Base-by-base conservation (phyloP, 1,140 invertebrate genomes). In the Leguminivora glycinivorella region DNA sequence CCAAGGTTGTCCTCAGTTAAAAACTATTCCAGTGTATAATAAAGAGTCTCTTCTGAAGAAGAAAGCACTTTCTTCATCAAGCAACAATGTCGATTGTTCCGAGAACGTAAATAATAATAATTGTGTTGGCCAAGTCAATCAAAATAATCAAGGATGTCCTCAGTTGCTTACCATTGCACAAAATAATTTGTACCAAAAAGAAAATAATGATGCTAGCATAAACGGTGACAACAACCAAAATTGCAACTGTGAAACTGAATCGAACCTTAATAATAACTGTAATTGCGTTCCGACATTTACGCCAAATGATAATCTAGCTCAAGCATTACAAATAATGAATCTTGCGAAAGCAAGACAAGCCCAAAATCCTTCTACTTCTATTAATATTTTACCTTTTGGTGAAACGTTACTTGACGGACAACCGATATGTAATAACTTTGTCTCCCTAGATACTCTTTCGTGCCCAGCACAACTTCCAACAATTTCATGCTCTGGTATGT, bases 121-220 rank as follows among this genome's bases (percentile, higher is more conserved):
- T 22, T 22, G 43, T 47, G 14, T 19, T 10, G 19, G 19, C 10
- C 47, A 52, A 22, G 19, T 22, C 17, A 63, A 31, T 63, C 58
- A 17, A 63, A 63, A 63, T 17, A 63, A 6, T 17, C 58, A 63
- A 29, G 58, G 26, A 0, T 58, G 56, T 29, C 56, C 56, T 58
- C 56, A 58, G n/a, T n/a, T 58, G 1, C 14, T 29, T 5, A 9
- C 12, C 2, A 29, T 58, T 0, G n/a, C 25, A 31, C 29, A 63
- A 58, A 58, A 58, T 63, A 63, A 31, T 29, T 34, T 63, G 19
- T 52, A 63, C n/a, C 26, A 10, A 63, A 63, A 9, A n/a, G 17
- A 29, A 0, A 63, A 63, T 17, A 29, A 63, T n/a, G 56, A 29
- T 9, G 1, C 58, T 34, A 63, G 7, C 19, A 19, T 17, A 5